Base-by-base conservation (phyloP, 2,888 invertebrate genomes). In the Drosophila nigricruria region DNA sequence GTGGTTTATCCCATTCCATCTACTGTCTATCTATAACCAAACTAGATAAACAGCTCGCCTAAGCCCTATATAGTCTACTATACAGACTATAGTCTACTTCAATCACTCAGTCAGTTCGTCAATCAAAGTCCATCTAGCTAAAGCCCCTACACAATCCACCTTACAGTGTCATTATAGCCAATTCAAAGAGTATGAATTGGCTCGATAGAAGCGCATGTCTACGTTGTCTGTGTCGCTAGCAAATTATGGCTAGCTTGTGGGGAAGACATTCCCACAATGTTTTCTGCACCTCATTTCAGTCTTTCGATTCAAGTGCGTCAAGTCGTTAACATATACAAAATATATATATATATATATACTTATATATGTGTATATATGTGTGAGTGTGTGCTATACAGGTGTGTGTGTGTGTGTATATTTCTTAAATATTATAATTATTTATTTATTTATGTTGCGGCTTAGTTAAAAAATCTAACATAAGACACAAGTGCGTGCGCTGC, bases 211-310 rank as follows among this genome's bases (percentile, higher is more conserved):
- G 56, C 45, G 70, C 34, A 49, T 56, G 43, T 67, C 40, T 52
- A 27, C 20, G 57, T 25, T 52, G 61, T 38, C 57, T 62, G 57
- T 65, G 68, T 70, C 63, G 59, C 64, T 63, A 66, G 8, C 79
- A 70, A 82, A 80, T 82, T 77, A 82, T 75, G 76, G 69, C 59
- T 53, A 70, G 57, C 62, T 42, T 56, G 32, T 45, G 69, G 77
- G 73, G 65, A 73, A 83, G 73, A 73, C 56, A 72, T 76, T 76
- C 60, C 64, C 67, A 62, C 63, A 64, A 34, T 25, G 64, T 45
- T 64, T 52, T 42, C 79, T 77, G 69, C 86, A 86, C 77, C 83
- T 77, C 86, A 82, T 85, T 82, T 80, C 18, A 65, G 61, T 71
- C 68, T 65, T 66, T 67, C 68, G 62, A 73, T 83, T 57, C 71